Evolutionary conservation across 2,797 vertebrate species (phyloP).

Genomic region (Acridotheres tristis): DNA sequence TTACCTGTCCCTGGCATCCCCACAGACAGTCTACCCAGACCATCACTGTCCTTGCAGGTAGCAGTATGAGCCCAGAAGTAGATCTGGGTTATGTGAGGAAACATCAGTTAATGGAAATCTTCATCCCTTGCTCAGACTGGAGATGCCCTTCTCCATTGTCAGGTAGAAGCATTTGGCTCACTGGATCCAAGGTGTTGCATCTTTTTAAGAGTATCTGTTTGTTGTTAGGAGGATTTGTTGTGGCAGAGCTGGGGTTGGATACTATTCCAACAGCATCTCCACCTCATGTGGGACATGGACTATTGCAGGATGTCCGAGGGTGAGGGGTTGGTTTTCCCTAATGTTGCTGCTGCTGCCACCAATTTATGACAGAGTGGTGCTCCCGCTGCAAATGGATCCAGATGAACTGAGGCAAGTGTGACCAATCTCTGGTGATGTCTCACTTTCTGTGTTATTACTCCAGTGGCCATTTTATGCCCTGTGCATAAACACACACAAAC

Average conservation of each 20-base stretch:
- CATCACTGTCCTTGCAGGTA: background rate
- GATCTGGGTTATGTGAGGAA: background rate
- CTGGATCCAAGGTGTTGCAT: background rate
- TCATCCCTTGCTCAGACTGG: background rate
- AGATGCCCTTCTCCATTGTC: background rate
- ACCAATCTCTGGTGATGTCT: background rate
- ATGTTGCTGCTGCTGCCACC: background rate
- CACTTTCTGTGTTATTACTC: background rate
- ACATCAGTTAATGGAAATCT: background rate
- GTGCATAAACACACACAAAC: background rate
- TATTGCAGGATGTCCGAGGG: background rate
- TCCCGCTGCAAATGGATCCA: background rate
- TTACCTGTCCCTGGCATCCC: background rate
- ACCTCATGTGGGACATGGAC: background rate
- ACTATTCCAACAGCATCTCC: background rate
- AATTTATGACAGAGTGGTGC: background rate
- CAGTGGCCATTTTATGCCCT: background rate
- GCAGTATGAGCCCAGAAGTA: background rate
- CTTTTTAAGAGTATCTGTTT: background rate
- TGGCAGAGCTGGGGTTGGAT: background rate
- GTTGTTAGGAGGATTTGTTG: too few species aligned
- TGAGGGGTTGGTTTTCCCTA: background rate
- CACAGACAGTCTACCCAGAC: background rate
- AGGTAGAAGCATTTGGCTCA: background rate
- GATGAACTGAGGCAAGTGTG: background rate